Evolutionary conservation across 2,797 vertebrate species (phyloP).

Genomic region (Sylvilagus floridanus): DNA sequence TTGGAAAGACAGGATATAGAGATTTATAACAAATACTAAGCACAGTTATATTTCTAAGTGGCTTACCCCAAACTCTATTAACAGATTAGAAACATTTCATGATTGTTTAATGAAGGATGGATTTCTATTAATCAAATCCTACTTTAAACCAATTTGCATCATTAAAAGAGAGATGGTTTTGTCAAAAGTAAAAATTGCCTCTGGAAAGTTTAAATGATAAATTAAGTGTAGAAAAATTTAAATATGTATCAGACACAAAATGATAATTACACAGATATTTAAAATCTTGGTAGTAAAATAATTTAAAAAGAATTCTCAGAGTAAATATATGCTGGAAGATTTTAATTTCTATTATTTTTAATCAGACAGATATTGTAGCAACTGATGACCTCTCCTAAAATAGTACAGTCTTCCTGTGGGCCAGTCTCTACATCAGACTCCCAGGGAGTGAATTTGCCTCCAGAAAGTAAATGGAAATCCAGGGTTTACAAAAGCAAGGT

Average conservation of each 20-base stretch:
- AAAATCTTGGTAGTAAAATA: constrained; percentile 52
- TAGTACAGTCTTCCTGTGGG: no score
- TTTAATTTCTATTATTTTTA: constrained; percentile 48
- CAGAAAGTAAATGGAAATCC: no score
- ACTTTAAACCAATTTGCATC: constrained; percentile 67
- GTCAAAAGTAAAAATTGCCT: constrained; percentile 71
- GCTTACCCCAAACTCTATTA: constrained; percentile 71
- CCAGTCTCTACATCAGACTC: no score
- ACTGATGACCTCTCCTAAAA: no score
- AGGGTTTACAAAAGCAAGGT: background rate
- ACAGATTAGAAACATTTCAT: constrained; percentile 80
- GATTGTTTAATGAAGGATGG: constrained; percentile 75
- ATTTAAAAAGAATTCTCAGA: constrained; percentile 68
- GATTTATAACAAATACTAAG: constrained; percentile 72
- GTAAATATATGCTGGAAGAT: background rate
- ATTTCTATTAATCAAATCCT: constrained; percentile 80
- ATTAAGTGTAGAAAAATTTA: constrained; percentile 66
- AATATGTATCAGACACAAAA: constrained; percentile 69
- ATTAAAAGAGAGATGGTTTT: constrained; percentile 72
- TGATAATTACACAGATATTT: constrained; percentile 71
- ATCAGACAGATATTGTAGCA: no score
- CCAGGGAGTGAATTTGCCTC: no score
- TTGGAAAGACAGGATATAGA: constrained; percentile 49
- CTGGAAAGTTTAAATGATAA: constrained; percentile 75
- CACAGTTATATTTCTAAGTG: constrained; percentile 72